Conservation (phyloP, 2,113 vertebrate species). For the Oryzias melastigma region DNA sequence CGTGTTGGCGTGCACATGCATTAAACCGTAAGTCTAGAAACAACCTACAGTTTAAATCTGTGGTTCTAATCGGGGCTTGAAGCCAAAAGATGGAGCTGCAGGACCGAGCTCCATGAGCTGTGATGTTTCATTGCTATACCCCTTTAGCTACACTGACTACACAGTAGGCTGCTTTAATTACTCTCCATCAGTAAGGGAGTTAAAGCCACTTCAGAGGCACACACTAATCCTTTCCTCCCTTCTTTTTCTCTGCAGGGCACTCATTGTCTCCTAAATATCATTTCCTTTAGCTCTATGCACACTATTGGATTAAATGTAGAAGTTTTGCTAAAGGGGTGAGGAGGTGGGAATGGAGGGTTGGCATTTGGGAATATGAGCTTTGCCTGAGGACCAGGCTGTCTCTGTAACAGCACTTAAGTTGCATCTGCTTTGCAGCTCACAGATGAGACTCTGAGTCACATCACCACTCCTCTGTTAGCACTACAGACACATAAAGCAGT, state of each 20-base stretch:
- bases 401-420: slow-evolving; percentile 56
- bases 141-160: slow-evolving; percentile 69
- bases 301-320: slow-evolving; percentile 73
- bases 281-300: slow-evolving; percentile 69
- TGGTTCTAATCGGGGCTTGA: slow-evolving; percentile 47
- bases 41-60: slow-evolving; percentile 44
- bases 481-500: slow-evolving; percentile 46
- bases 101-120: slow-evolving; percentile 57
- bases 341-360: slow-evolving; percentile 46
- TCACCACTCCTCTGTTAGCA: slow-evolving; percentile 41
- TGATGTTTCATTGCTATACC: slow-evolving; percentile 72
- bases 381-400: slow-evolving; percentile 53
- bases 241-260: slow-evolving; percentile 70
- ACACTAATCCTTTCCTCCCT: slow-evolving; percentile 67
- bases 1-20: slow-evolving; percentile 10
- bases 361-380: slow-evolving; percentile 66
- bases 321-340: slow-evolving; percentile 59
- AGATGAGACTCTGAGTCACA: slow-evolving; percentile 43
- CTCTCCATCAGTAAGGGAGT: slow-evolving; percentile 72
- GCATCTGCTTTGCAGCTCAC: slow-evolving; percentile 58
- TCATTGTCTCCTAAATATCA: slow-evolving; percentile 74
- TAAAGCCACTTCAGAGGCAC: slow-evolving; percentile 68
- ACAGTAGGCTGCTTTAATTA: slow-evolving; percentile 75
- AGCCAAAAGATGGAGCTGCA: slow-evolving; percentile 52
- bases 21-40: slow-evolving; percentile 39